phyloP scores from a whole-genome alignment of 1,140 invertebrate genomes.

The Cryptotermes secundus region DNA sequence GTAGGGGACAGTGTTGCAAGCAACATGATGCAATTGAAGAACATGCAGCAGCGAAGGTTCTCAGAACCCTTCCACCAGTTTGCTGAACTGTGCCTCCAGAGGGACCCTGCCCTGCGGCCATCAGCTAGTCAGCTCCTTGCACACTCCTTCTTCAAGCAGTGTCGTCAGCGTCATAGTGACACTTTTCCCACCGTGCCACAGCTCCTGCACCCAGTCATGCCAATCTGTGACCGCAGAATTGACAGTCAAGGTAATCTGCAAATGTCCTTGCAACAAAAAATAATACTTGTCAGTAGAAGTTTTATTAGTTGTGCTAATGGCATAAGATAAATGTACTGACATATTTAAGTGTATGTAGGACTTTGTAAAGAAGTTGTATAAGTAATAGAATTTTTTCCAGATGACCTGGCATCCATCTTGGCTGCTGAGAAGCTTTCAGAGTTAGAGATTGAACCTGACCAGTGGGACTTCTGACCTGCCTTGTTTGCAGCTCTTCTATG shows the following conservation, averaged over 20 bases:
- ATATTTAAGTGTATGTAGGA: no score
- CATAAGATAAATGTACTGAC: no score
- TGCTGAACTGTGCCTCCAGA: slow-evolving; percentile 66
- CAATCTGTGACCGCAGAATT: slow-evolving; percentile 20
- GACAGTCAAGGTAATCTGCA: slow-evolving; percentile 25
- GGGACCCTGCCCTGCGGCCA: slow-evolving; percentile 64
- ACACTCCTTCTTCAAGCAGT: slow-evolving; percentile 76
- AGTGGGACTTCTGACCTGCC: slow-evolving; percentile 32
- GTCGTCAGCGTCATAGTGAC: slow-evolving; percentile 39
- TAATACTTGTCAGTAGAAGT: no score
- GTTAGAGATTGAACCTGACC: slow-evolving; percentile 31
- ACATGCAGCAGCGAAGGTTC: slow-evolving; percentile 56
- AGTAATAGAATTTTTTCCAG: not conserved
- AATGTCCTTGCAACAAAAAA: no score
- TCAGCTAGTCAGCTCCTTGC: slow-evolving; percentile 62
- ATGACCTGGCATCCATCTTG: slow-evolving; percentile 32
- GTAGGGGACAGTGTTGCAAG: slow-evolving; percentile 43
- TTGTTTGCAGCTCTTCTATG: not conserved
- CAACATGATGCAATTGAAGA: slow-evolving; percentile 35
- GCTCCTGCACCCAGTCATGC: slow-evolving; percentile 31
- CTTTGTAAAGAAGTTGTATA: no score
- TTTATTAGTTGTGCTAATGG: no score
- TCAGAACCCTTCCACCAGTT: slow-evolving; percentile 74
- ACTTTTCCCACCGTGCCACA: slow-evolving; percentile 17
- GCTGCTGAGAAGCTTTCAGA: slow-evolving; percentile 29